Evolutionary conservation across 2,888 invertebrate species (phyloP), one percentile per base, ranked within the genome.

Genomic region (Mesodorylaimus sp.): DNA sequence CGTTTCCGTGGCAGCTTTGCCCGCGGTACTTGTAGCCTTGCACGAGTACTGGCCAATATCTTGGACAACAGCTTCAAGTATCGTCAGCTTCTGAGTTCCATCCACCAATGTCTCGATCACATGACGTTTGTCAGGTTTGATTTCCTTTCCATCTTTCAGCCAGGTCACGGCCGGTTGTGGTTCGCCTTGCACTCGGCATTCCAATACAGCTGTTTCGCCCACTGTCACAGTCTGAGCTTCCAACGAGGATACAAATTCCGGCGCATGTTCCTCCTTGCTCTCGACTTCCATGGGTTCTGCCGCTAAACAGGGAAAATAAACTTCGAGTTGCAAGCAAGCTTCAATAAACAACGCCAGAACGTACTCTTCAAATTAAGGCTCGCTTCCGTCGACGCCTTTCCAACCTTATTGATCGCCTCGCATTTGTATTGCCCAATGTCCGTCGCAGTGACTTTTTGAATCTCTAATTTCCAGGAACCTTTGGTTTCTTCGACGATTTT

Each of bases 201-300:
- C 65, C 38, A 71, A 58, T 51, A 68, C 67, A 52, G 70, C 66
- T 23, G 64, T 66, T 53, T 70, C 66, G 23, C 62, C 62, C 36
- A 52, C 53, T 24, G 47, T 45, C n/a, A 52, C 55, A 32, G 50
- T 32, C 50, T 1, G 41, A 59, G 60, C 56, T 38, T 60, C 56
- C 39, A 66, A 56, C 42, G 56, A 52, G 45, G 61, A 60, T 23
- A 61, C 56, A 58, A 70, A 69, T 51, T 63, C 63, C 10, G 70
- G 70, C 28, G 65, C 62, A 36, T 61, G 61, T 52, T 64, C 66
- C 27, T 64, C 65, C 29, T 62, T 65, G 50, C 66, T 65, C 37
- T 66, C 63, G 76, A 74, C 56, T 44, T 58, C 52, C 13, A 43
- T 7, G 26, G 23, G 16, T 41, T 41, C 13, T 41, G 7, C 13